Base-by-base conservation (phyloP, 2,113 vertebrate genomes). In the Phycodurus eques region DNA sequence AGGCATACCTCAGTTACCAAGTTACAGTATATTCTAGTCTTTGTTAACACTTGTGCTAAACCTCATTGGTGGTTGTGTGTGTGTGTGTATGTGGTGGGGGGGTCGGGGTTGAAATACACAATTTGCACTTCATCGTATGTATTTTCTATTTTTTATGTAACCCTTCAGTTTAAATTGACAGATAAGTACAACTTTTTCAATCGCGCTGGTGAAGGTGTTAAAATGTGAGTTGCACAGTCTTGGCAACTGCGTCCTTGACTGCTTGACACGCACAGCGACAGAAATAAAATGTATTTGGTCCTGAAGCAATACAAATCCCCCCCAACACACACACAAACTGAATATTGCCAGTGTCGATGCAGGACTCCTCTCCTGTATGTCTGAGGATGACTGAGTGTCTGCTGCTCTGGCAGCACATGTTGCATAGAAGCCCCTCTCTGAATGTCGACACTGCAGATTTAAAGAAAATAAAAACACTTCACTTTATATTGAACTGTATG, bases 331-430 rank as follows among this genome's bases (percentile, higher is more conserved):
- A 67, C 42, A 66, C 53, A 54, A 42, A 53, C 31, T 10, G 49
- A 67, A 76, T 75, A 78, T 60, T 54, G 67, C 17, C 17, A n/a
- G 20, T 72, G 76, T 61, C 67, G 12, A 56, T 35, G 39, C 59
- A 63, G 27, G 62, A 72, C 64, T 83, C 61, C 3, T 68, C 14
- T 70, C 33, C 78, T 70, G 42, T 54, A 56, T 60, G 47, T 69
- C 70, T 82, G 14, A 75, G 72, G 33, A 35, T 70, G 27, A 75
- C 65, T 53, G 78, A 78, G 74, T 84, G 81, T 87, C 83, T 90
- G 88, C 86, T 88, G 78, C 81, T 56, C 44, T 84, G 85, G 85
- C 76, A 88, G 89, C 82, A 4, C 66, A 64, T 19, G 63, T 75
- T 63, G 13, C 61, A 77, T 70, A 77, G 61, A 56, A 60, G 22